Conservation (phyloP, 2,113 vertebrate species). For the Protomyctophum bolini region DNA sequence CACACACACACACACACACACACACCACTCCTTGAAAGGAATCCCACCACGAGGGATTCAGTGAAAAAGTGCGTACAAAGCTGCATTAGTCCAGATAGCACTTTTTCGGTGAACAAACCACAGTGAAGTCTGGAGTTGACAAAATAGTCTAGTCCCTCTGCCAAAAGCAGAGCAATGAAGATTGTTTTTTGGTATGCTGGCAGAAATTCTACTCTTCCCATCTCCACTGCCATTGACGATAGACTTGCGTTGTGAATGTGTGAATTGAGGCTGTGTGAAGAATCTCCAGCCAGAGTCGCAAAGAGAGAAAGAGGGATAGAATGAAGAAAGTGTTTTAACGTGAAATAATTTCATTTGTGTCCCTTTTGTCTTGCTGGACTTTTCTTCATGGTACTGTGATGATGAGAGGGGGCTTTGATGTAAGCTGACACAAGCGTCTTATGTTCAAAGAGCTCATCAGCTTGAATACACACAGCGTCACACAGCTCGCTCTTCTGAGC, state of each 20-base stretch:
- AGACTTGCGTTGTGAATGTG: neutral
- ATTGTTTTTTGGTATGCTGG: slow-evolving; percentile 63
- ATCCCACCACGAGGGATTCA: slow-evolving; percentile 36
- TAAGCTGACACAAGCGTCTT: slow-evolving; percentile 4
- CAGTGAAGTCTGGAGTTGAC: slow-evolving; percentile 50
- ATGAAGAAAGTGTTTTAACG: neutral
- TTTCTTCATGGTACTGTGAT: neutral
- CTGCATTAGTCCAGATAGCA: slow-evolving; percentile 59
- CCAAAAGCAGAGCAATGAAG: slow-evolving; percentile 44
- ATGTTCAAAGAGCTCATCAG: slow-evolving; percentile 15
- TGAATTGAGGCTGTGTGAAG: slow-evolving; percentile 24
- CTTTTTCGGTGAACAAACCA: slow-evolving; percentile 58
- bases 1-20: too few species aligned
- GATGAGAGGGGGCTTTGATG: slow-evolving; percentile 26
- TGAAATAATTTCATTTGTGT: slow-evolving; percentile 10
- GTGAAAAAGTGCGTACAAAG: slow-evolving; percentile 74
- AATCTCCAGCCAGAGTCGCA: neutral
- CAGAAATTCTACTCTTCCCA: slow-evolving; percentile 33
- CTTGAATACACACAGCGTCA: slow-evolving; percentile 59
- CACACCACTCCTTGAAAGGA: slow-evolving; percentile 18
- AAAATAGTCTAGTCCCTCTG: slow-evolving; percentile 2
- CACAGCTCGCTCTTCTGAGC: slow-evolving; percentile 43
- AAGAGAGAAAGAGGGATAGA: neutral
- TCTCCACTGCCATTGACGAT: slow-evolving; percentile 20
- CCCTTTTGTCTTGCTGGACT: slow-evolving; percentile 21